Conservation (phyloP, 1,140 invertebrate species). For the Reticulitermes speratus region DNA sequence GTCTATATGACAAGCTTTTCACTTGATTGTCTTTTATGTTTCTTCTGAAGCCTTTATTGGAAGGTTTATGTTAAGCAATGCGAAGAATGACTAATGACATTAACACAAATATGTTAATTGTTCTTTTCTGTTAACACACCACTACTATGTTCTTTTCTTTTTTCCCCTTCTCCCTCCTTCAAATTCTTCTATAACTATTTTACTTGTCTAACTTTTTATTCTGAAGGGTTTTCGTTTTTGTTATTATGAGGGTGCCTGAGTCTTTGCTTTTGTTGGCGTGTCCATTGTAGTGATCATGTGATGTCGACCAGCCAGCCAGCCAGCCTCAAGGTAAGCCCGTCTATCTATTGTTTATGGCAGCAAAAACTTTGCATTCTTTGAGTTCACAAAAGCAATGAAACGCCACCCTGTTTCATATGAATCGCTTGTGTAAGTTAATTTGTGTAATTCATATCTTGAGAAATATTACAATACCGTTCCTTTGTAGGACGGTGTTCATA, state of each 20-base stretch:
- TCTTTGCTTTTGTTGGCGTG: background rate
- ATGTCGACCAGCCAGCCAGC: background rate
- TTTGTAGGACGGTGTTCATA: background rate
- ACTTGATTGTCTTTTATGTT: background rate
- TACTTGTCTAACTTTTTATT: conserved; percentile 5
- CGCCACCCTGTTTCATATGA: background rate
- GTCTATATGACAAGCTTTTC: background rate
- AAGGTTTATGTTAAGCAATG: background rate
- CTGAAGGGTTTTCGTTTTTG: background rate
- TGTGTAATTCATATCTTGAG: background rate
- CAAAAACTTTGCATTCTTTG: conserved; percentile 9
- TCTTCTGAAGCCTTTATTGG: background rate
- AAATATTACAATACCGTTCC: background rate
- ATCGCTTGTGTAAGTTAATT: background rate
- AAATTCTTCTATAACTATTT: background rate
- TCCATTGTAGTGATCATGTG: background rate
- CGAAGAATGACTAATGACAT: conserved; percentile 19
- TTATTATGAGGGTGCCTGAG: background rate
- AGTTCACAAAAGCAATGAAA: conserved; percentile 1
- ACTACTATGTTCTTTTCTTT: background rate
- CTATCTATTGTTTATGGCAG: background rate
- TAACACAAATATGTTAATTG: conserved; percentile 19
- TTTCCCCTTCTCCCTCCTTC: background rate
- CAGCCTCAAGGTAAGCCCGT: conserved; percentile 9
- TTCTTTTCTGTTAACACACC: conserved; percentile 18